A percentile compares a stretch with the other conserved stretches of the same genome.
phyloP scores from a whole-genome alignment of 2,888 invertebrate species.

The Ormia ochracea region DNA sequence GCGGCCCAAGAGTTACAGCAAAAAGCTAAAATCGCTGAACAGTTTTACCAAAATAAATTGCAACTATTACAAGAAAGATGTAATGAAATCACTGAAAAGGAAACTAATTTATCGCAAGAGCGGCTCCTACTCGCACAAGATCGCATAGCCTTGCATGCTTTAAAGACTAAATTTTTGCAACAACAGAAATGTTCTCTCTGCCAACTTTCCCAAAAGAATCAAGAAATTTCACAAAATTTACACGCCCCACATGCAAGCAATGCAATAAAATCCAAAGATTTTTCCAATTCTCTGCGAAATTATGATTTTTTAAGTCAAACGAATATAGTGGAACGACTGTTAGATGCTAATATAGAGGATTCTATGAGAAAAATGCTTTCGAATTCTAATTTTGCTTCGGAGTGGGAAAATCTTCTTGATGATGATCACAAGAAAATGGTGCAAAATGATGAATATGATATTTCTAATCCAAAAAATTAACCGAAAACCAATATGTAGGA shows the following conservation, averaged over 20 bases:
- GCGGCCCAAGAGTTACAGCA: conserved; percentile 69
- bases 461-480: background rate
- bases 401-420: conserved; percentile 67
- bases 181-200: conserved; percentile 74
- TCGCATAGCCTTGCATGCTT: conserved; percentile 72
- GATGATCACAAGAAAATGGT: conserved; percentile 72
- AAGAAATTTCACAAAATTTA: conserved; percentile 68
- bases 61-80: conserved; percentile 71
- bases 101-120: conserved; percentile 73
- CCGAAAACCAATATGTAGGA: conserved; percentile 27
- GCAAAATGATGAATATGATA: conserved; percentile 48
- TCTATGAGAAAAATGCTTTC: conserved; percentile 70
- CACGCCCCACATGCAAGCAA: conserved; percentile 27
- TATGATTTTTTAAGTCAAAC: conserved; percentile 39
- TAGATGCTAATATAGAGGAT: conserved; percentile 73
- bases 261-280: background rate
- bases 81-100: conserved; percentile 73
- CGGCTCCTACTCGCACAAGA: conserved; percentile 73
- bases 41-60: conserved; percentile 71
- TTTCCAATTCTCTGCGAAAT: background rate
- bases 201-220: conserved; percentile 71
- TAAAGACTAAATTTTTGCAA: conserved; percentile 68
- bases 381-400: conserved; percentile 56
- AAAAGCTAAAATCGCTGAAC: conserved; percentile 69
- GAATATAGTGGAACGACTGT: conserved; percentile 71